These are phyloP conservation scores for Colletes collaris DNA, from an alignment of 2,888 invertebrate genomes.

Conservation along the genomic window DNA sequence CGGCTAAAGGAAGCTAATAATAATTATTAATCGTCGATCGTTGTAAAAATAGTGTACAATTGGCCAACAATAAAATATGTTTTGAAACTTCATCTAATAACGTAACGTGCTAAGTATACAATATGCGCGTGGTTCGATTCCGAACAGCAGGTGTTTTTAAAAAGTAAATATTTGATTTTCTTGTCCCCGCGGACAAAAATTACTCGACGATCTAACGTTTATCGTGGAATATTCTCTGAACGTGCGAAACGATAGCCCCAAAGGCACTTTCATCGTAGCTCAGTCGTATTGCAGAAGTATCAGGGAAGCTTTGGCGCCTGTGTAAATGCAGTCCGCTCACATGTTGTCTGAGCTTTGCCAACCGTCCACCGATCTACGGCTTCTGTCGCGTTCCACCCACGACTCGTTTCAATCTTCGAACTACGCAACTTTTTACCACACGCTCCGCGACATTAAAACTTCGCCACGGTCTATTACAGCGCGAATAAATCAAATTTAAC, in stretches of 20 bases:
- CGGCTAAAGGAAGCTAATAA: too few relatives aligned
- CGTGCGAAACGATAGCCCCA: background rate
- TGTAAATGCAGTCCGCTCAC: constrained; percentile 58
- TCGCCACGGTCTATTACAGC: background rate
- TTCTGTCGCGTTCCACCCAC: constrained; percentile 66
- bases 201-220: too few relatives aligned
- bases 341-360: constrained; percentile 69
- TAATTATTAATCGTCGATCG: too few relatives aligned
- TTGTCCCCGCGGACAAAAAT: too few relatives aligned
- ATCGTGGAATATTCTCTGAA: background rate
- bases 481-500: background rate
- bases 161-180: too few relatives aligned
- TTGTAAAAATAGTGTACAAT: too few relatives aligned
- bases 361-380: constrained; percentile 71
- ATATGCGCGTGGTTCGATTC: too few relatives aligned
- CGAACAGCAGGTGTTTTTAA: too few relatives aligned
- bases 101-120: too few relatives aligned
- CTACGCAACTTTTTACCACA: constrained; percentile 34
- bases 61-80: too few relatives aligned
- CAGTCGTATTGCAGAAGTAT: constrained; percentile 8
- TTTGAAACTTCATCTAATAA: too few relatives aligned
- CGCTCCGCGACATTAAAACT: constrained; percentile 1
- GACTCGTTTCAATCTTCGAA: constrained; percentile 30
- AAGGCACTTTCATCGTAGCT: background rate
- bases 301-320: constrained; percentile 34